A percentile compares a stretch with the other conserved stretches of the same genome.
phyloP scores from a whole-genome alignment of 1,140 invertebrate species.

The Zaprionus nigranus region DNA sequence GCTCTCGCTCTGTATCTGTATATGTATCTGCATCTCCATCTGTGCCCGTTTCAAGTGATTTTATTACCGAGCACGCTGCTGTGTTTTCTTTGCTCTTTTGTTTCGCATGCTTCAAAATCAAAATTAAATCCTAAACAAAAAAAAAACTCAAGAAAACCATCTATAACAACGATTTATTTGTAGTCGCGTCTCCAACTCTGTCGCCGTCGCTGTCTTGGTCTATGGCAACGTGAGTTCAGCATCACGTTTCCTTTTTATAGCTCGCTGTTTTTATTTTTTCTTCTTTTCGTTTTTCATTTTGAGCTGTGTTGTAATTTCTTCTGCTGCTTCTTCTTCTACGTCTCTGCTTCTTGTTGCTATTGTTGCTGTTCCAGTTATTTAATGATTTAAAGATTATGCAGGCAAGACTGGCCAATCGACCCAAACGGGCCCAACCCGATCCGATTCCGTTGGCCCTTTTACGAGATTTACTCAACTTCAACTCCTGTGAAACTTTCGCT shows the following conservation, averaged over 20 bases:
- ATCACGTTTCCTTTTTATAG: slow-evolving; percentile 81
- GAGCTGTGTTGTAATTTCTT: slow-evolving; percentile 51
- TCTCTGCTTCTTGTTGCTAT: slow-evolving; percentile 45
- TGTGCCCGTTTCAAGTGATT: slow-evolving; percentile 55
- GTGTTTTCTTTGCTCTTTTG: slow-evolving; percentile 37
- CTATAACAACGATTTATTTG: slow-evolving; percentile 75
- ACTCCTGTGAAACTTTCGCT: slow-evolving; percentile 69
- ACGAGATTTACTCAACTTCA: slow-evolving; percentile 31
- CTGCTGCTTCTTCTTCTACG: slow-evolving; percentile 43
- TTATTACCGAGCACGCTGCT: slow-evolving; percentile 57
- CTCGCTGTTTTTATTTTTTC: slow-evolving; percentile 53
- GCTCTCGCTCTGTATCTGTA: slow-evolving; percentile 15
- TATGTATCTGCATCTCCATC: slow-evolving; percentile 12
- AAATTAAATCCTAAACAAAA: slow-evolving; percentile 65
- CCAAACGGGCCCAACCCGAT: background rate
- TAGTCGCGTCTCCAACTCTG: slow-evolving; percentile 15
- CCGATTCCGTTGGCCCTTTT: slow-evolving; percentile 45
- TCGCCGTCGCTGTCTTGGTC: slow-evolving; percentile 7
- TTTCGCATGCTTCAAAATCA: slow-evolving; percentile 64
- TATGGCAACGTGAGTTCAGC: slow-evolving; percentile 70
- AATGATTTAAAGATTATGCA: slow-evolving; percentile 79
- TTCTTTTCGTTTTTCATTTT: slow-evolving; percentile 62
- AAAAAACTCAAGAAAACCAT: slow-evolving; percentile 22
- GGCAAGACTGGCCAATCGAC: slow-evolving; percentile 9
- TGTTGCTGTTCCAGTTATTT: slow-evolving; percentile 71